Evolutionary conservation across 37 sponge, comb jelly and placozoan species (phyloP).

Genomic region (Lycopodina hypogea): DNA sequence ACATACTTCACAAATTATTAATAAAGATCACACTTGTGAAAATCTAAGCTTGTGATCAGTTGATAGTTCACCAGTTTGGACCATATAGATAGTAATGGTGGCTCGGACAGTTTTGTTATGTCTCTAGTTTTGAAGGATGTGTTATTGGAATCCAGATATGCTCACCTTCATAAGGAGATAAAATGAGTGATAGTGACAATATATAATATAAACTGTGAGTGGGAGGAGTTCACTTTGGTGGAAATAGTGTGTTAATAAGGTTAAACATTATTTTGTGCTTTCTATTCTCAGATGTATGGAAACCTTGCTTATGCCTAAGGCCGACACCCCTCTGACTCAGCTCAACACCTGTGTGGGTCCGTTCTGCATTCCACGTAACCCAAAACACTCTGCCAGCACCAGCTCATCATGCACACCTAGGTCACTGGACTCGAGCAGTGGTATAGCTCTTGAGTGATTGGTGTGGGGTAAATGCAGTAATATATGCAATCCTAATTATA

Average conservation of each 20-base stretch:
- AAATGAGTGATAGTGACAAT: constrained; percentile 7
- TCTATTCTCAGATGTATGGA: constrained; percentile 2
- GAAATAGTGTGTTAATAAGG: constrained; percentile 31
- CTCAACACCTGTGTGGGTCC: neutral
- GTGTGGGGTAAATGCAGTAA: neutral
- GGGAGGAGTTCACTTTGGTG: too few species aligned
- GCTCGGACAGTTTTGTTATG: too few species aligned
- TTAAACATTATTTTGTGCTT: neutral
- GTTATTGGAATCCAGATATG: constrained; percentile 33
- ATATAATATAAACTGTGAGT: too few species aligned
- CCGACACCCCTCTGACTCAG: neutral
- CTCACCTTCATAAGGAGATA: constrained; percentile 10
- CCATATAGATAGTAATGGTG: too few species aligned
- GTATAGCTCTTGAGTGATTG: neutral
- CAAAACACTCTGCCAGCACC: constrained; percentile 12
- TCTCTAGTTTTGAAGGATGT: constrained; percentile 17
- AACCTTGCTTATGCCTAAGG: neutral
- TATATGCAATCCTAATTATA: neutral
- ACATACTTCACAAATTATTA: too few species aligned
- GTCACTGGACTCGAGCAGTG: constrained; percentile 1
- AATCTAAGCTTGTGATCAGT: too few species aligned
- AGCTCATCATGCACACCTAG: constrained; percentile 5
- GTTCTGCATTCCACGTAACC: too few species aligned
- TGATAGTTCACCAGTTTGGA: too few species aligned
- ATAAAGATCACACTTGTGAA: too few species aligned